A percentile compares a stretch with the other conserved stretches of the same genome.
These are phyloP conservation scores for Temnothorax rugatulus DNA, from an alignment of 2,888 invertebrate species.

Conservation along the genomic window DNA sequence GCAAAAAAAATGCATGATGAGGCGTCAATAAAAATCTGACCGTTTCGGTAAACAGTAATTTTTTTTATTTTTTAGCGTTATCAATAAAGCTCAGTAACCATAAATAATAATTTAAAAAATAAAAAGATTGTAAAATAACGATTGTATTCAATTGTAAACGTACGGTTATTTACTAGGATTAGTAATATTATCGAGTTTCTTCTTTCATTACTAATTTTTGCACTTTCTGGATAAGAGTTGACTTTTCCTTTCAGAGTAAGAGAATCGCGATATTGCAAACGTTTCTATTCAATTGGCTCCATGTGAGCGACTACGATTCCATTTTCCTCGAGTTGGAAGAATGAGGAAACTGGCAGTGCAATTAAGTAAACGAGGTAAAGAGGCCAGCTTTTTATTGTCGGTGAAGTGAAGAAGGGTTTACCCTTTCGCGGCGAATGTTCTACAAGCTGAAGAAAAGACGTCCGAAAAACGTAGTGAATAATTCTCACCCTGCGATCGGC, in stretches of 20 bases:
- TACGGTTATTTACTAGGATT: not conserved
- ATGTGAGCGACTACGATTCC: not conserved
- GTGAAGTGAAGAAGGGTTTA: not conserved
- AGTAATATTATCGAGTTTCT: not conserved
- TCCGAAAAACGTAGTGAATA: not conserved
- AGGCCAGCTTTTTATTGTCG: not conserved
- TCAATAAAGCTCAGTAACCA: not conserved
- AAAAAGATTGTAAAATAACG: not conserved
- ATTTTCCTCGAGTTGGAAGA: not conserved
- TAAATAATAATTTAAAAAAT: not conserved
- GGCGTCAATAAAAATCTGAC: not conserved
- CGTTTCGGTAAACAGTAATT: not conserved
- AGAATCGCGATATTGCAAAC: not conserved
- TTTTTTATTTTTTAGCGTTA: not conserved
- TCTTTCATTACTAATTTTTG: not conserved
- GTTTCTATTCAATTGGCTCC: not conserved
- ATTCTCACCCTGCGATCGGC: not conserved
- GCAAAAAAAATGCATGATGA: not conserved
- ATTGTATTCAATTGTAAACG: not conserved
- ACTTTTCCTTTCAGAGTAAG: not conserved
- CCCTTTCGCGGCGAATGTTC: not conserved
- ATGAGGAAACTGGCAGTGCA: conserved; percentile 1
- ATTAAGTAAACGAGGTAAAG: conserved; percentile 44
- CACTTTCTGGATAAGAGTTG: not conserved
- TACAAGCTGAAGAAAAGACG: not conserved